A percentile compares a stretch with the other conserved stretches of the same genome.
Evolutionary conservation across 2,113 vertebrate species (phyloP).

Genomic region (Polyodon spathula): DNA sequence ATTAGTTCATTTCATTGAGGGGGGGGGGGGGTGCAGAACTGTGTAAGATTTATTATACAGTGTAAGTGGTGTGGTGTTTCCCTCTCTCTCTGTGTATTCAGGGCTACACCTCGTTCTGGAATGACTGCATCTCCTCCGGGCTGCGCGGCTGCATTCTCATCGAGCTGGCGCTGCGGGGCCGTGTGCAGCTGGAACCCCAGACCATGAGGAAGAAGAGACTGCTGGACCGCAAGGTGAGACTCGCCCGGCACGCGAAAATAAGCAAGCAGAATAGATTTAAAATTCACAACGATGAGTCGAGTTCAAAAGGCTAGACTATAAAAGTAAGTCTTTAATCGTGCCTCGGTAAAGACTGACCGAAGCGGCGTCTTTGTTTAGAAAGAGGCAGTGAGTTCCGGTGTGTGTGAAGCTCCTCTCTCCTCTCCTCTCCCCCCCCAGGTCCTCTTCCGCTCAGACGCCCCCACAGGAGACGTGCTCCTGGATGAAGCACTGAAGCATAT

Average conservation of each 20-base stretch:
- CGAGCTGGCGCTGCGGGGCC: slow-evolving; percentile 60
- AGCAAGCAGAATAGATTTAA: too few relatives aligned
- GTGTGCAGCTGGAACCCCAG: slow-evolving; percentile 55
- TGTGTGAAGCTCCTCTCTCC: background rate
- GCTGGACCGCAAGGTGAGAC: slow-evolving; percentile 62
- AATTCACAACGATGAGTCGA: too few relatives aligned
- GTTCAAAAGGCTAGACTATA: too few relatives aligned
- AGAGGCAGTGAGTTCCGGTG: background rate
- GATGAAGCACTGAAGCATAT: slow-evolving; percentile 75
- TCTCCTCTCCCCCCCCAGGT: slow-evolving; percentile 49
- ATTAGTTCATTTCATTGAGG: too few relatives aligned
- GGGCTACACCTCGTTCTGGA: slow-evolving; percentile 78
- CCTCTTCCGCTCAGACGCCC: slow-evolving; percentile 55
- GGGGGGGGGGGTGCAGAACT: too few relatives aligned
- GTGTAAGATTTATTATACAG: too few relatives aligned
- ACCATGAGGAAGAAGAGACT: slow-evolving; percentile 56
- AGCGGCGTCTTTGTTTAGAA: too few relatives aligned
- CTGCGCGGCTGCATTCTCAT: slow-evolving; percentile 65
- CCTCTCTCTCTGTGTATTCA: slow-evolving; percentile 17
- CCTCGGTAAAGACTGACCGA: too few relatives aligned
- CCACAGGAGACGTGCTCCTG: slow-evolving; percentile 64
- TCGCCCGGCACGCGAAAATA: background rate
- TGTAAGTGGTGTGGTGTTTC: too few relatives aligned
- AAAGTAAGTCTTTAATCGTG: too few relatives aligned
- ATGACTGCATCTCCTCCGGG: slow-evolving; percentile 74